These are phyloP conservation scores for Apis laboriosa DNA, from an alignment of 1,140 invertebrate genomes.

Conservation along the genomic window DNA sequence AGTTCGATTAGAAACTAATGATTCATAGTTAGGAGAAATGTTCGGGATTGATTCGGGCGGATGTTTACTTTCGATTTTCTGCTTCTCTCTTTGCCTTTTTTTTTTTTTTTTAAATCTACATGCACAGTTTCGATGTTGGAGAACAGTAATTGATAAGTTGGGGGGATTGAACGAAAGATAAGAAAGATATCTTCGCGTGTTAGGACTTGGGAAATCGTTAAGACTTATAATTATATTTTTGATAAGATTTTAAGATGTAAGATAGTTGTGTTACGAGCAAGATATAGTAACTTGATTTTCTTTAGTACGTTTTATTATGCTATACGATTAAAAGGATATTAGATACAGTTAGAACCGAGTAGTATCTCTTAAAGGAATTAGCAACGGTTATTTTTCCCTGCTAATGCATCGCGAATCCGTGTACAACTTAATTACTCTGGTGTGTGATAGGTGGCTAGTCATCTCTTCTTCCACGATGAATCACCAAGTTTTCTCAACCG, in stretches of 20 bases:
- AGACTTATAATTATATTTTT: no score
- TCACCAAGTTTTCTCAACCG: background rate
- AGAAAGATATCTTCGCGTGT: background rate
- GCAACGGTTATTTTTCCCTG: background rate
- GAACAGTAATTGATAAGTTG: background rate
- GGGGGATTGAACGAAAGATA: background rate
- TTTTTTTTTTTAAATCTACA: background rate
- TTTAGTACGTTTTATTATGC: no score
- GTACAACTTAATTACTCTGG: background rate
- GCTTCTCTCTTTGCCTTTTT: background rate
- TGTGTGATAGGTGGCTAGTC: background rate
- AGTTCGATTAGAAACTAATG: conserved; percentile 38
- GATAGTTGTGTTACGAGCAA: no score
- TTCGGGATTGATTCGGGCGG: background rate
- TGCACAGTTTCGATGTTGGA: background rate
- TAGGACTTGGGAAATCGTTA: background rate
- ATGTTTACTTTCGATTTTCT: conserved; percentile 27
- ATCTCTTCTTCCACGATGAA: background rate
- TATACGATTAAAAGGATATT: no score
- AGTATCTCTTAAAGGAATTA: background rate
- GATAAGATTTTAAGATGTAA: no score
- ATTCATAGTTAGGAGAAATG: conserved; percentile 9
- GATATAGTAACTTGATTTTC: no score
- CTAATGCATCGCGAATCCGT: background rate
- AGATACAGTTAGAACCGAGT: background rate